Percentiles rank a stretch among this genome's conserved stretches.
Conservation (phyloP, 2,888 invertebrate species). For the Bugula neritina region DNA sequence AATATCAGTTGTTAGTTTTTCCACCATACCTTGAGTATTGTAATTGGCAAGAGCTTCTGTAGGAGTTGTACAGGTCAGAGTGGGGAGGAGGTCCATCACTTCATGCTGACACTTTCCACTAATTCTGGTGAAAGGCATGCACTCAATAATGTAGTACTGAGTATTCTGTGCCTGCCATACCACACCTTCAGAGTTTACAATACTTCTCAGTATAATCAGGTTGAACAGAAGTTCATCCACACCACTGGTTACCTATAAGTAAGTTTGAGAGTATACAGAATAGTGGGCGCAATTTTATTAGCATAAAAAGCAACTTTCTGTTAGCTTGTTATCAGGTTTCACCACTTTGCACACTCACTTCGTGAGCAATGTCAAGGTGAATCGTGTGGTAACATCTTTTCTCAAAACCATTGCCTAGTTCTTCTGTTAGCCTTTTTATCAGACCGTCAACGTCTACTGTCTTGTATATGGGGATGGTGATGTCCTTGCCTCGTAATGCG, state of each 20-base stretch:
- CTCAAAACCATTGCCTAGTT: slow-evolving; percentile 8
- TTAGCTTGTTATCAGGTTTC: no score
- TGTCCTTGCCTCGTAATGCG: not conserved
- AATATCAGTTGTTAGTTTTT: no score
- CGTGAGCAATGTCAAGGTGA: slow-evolving; percentile 19
- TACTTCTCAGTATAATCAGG: slow-evolving; percentile 38
- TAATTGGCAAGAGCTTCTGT: not conserved
- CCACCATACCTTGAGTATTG: not conserved
- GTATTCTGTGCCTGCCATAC: slow-evolving; percentile 38
- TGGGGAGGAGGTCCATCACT: slow-evolving; percentile 17
- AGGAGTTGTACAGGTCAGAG: not conserved
- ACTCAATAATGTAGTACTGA: slow-evolving; percentile 43
- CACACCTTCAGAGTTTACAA: slow-evolving; percentile 38
- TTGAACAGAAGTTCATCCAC: slow-evolving; percentile 41
- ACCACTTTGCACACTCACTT: no score
- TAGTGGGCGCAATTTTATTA: not conserved
- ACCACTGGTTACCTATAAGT: slow-evolving; percentile 30
- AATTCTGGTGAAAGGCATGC: slow-evolving; percentile 34
- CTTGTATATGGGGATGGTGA: slow-evolving; percentile 10
- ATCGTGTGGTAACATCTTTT: not conserved
- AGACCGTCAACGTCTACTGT: not conserved
- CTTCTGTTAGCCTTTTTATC: not conserved
- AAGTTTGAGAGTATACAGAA: no score
- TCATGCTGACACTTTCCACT: not conserved
- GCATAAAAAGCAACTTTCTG: not conserved